Evolutionary conservation across 2,797 vertebrate genomes (phyloP), one percentile per base, ranked within the genome.

Genomic region (Gorsachius magnificus): DNA sequence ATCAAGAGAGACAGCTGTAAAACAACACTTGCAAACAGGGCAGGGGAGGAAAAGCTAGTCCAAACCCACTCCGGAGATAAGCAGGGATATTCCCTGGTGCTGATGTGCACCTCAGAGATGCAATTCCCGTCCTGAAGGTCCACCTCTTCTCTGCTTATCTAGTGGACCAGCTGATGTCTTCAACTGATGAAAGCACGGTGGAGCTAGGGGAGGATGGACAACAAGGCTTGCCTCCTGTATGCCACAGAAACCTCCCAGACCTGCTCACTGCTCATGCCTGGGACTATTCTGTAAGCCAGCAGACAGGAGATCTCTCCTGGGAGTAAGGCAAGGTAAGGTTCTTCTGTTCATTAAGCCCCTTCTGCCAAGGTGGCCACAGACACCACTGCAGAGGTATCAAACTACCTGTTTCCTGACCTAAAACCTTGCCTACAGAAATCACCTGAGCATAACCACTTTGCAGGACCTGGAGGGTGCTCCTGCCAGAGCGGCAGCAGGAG

Each of bases 21-120:
- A 38, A 43, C 5, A 48, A 28, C 0, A 0, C 18, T 81, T 89
- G 82, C 53, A 57, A 81, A 58, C 1, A 3, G 17, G 29, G 13
- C 20, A 68, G 54, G 24, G 66, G 15, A 85, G 15, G 26, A 82
- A 82, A 93, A 64, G 38, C 12, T 43, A 75, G 36, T 12, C 31
- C 36, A 83, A 77, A 80, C 25, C 22, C 5, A 5, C 38, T 35
- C 53, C n/a, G 35, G 61, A 74, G 24, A 63, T 50, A 83, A 78
- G 43, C 33, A 92, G 14, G 35, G 10, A 35, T 64, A 13, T 6
- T 35, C 29, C 22, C 24, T 4, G 3, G 54, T 20, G 43, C 28
- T 71, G 53, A 68, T 28, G n/a, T 35, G 50, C 24, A 58, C 12
- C 54, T 53, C 43, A 61, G 75, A 61, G n/a, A 41, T 35, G 17